Evolutionary conservation across 2,888 invertebrate species (phyloP), one percentile per base, ranked within the genome.

Genomic region (Caenorhabditis afra): DNA sequence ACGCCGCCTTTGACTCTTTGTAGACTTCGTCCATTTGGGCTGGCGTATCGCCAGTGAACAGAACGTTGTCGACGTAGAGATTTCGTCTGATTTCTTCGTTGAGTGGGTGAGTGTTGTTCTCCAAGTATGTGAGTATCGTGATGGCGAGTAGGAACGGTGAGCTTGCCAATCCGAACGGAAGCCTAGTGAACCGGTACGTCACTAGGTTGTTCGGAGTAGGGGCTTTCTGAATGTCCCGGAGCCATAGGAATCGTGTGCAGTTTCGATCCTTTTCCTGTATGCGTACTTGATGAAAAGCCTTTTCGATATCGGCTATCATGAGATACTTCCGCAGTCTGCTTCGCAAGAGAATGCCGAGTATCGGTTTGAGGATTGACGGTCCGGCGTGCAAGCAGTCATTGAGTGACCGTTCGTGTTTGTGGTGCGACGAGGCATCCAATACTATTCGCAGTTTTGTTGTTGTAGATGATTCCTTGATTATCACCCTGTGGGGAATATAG

Each of bases 201-300:
- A 35, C 14, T 1, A 85, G n/a, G 70, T 87, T 87, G 10, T 84
- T 70, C 1, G 41, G 10, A 1, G 67, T 29, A 0, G 50, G 37
- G 10, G 71, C 76, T 20, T 53, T 52, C 0, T 14, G 37, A 4
- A 37, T 20, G 35, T 87, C 81, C 37, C 79, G 79, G 0, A 81
- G 39, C 83, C 83, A 86, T 10, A 85, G 16, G 23, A 86, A 74
- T 10, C 80, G 59, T 0, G 77, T 68, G 0, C 52, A 41, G 35
- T 86, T 76, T 18, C 86, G 39, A 23, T 76, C 76, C 10, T 50
- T 11, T 18, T 52, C 44, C 1, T 79, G 49, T 3, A 87, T 41
- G 0, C 23, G 35, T 3, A 87, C 55, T 35, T 78, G 78, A 22
- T 83, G 83, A 52, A 86, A 87, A 0, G 87, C 87, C 53, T 85